These are phyloP conservation scores for Magallana nippona DNA, from an alignment of 2,888 invertebrate species.

Conservation along the genomic window DNA sequence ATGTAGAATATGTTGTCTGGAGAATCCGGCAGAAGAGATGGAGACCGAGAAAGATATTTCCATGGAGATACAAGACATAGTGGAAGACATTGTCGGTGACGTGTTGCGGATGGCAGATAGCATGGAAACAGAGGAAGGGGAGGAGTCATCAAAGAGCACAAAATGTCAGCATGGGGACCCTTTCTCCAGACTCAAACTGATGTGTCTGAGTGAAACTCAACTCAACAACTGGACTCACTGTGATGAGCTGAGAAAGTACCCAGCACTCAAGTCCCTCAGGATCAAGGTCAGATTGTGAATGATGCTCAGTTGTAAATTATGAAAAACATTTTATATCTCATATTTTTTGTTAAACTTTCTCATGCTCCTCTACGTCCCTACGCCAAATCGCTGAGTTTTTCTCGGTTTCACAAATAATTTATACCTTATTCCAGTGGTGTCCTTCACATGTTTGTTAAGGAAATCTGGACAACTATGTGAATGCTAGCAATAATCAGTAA, in stretches of 20 bases:
- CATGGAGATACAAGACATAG: conserved; percentile 41
- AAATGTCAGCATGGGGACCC: conserved; percentile 42
- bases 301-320: neutral
- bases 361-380: too few species aligned
- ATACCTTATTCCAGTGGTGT: too few species aligned
- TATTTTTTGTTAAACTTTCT: too few species aligned
- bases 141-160: conserved; percentile 4
- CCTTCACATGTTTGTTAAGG: too few species aligned
- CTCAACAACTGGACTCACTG: conserved; percentile 67
- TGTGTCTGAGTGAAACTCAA: conserved; percentile 72
- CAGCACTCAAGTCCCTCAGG: conserved; percentile 65
- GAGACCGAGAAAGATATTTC: neutral
- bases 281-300: conserved; percentile 61
- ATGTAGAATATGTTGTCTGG: neutral
- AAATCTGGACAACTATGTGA: too few species aligned
- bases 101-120: conserved; percentile 30
- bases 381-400: too few species aligned
- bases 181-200: conserved; percentile 62
- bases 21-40: neutral
- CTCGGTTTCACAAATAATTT: too few species aligned
- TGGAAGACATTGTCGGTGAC: conserved; percentile 42
- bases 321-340: too few species aligned
- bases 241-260: conserved; percentile 64
- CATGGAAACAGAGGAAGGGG: conserved; percentile 26
- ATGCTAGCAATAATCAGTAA: too few species aligned